These are phyloP conservation scores for Eupithecia abbreviata DNA, from an alignment of 2,888 invertebrate genomes.

Conservation along the genomic window DNA sequence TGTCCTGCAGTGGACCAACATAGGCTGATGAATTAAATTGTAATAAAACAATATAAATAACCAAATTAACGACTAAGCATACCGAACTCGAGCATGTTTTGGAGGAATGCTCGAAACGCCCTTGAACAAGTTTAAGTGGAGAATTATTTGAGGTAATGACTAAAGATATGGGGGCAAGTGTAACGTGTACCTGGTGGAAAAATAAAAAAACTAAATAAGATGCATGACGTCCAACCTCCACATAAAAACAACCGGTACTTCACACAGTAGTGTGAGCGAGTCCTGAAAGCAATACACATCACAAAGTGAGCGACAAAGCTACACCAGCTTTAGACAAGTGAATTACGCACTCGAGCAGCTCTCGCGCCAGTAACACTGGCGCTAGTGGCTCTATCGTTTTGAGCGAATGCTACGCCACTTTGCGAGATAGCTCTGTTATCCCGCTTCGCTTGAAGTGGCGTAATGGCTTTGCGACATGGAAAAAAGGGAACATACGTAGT, in stretches of 20 bases:
- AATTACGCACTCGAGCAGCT: slow-evolving; percentile 1
- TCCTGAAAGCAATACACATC: not conserved
- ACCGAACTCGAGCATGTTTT: no score
- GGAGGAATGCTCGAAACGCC: no score
- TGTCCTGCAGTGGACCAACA: no score
- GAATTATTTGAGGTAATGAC: no score
- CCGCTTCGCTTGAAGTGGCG: not conserved
- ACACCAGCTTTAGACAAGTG: not conserved
- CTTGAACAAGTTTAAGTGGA: no score
- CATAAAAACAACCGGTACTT: not conserved
- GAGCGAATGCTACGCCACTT: slow-evolving; percentile 6
- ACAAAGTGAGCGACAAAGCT: not conserved
- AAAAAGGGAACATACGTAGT: no score
- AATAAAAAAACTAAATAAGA: no score
- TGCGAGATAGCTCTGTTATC: slow-evolving; percentile 2
- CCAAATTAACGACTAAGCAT: no score
- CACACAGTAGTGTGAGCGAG: not conserved
- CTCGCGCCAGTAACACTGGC: not conserved
- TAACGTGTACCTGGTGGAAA: no score
- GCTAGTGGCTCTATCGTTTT: slow-evolving; percentile 11
- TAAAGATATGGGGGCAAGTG: no score
- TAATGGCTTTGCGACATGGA: slow-evolving; percentile 2
- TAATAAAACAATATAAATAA: no score
- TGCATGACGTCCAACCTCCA: not conserved
- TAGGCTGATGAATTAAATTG: no score